Evolutionary conservation across 2,888 invertebrate genomes (phyloP).

Genomic region (Protonemura montana): DNA sequence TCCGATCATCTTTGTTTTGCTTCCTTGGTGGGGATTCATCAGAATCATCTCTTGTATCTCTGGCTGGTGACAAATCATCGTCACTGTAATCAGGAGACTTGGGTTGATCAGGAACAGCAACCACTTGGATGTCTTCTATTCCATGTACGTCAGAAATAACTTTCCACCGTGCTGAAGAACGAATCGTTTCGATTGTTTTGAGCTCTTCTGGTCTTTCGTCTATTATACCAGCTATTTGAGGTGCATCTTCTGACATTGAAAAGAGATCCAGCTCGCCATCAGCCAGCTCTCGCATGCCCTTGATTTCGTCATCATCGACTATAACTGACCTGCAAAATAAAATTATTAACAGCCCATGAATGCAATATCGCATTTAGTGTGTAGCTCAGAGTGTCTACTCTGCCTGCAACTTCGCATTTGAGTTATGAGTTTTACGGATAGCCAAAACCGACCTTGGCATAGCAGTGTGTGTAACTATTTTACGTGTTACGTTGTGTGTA

Average conservation of each 20-base stretch:
- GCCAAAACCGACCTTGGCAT: too few species aligned
- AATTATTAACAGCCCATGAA: too few species aligned
- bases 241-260: conserved; percentile 84
- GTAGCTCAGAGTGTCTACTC: too few species aligned
- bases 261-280: conserved; percentile 73
- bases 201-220: conserved; percentile 81
- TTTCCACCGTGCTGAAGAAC: conserved; percentile 49
- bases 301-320: conserved; percentile 80
- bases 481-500: too few species aligned
- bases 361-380: too few species aligned
- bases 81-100: conserved; percentile 25
- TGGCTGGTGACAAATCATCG: conserved; percentile 29
- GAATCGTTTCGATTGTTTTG: conserved; percentile 52
- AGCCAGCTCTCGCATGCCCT: conserved; percentile 67
- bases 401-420: too few species aligned
- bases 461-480: too few species aligned
- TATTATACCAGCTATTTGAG: conserved; percentile 86
- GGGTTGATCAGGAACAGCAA: conserved; percentile 35
- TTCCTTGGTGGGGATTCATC: conserved; percentile 55
- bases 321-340: conserved; percentile 74
- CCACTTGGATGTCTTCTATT: conserved; percentile 47
- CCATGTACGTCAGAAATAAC: conserved; percentile 49
- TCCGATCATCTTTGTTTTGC: conserved; percentile 18
- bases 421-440: too few species aligned
- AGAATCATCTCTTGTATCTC: conserved; percentile 51